These are phyloP conservation scores for Eurystomus glaucurus DNA, from an alignment of 2,797 vertebrate genomes.

Conservation along the genomic window DNA sequence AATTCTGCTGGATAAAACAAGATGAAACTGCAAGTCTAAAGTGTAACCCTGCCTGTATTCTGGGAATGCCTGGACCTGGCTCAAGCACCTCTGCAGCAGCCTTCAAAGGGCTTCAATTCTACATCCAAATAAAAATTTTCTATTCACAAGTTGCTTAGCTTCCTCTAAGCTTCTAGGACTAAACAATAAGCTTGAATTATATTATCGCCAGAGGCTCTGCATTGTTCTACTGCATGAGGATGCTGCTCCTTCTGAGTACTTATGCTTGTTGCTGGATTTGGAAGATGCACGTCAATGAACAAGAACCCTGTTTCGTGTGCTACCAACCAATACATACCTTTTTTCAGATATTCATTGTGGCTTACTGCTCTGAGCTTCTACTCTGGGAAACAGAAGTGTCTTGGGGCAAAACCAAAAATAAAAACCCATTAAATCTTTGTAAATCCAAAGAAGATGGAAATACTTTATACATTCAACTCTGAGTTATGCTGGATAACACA, in stretches of 20 bases:
- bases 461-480: neutral
- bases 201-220: neutral
- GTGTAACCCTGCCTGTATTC: fast-evolving
- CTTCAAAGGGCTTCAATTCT: neutral
- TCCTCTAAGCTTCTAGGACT: neutral
- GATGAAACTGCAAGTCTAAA: neutral
- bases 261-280: neutral
- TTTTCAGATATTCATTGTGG: neutral
- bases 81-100: neutral
- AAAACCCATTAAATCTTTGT: neutral
- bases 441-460: neutral
- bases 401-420: neutral
- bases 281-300: neutral
- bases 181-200: neutral
- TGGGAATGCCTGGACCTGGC: neutral
- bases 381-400: neutral
- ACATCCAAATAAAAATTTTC: neutral
- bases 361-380: neutral
- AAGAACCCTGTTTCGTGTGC: neutral
- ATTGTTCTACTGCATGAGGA: fast-evolving
- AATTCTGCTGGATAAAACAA: neutral
- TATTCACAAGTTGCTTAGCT: neutral
- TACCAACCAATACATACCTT: neutral
- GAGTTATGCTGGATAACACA: neutral
- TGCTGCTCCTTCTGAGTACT: neutral